Evolutionary conservation across 2,888 invertebrate species (phyloP).

Genomic region (Spilarctia lutea): DNA sequence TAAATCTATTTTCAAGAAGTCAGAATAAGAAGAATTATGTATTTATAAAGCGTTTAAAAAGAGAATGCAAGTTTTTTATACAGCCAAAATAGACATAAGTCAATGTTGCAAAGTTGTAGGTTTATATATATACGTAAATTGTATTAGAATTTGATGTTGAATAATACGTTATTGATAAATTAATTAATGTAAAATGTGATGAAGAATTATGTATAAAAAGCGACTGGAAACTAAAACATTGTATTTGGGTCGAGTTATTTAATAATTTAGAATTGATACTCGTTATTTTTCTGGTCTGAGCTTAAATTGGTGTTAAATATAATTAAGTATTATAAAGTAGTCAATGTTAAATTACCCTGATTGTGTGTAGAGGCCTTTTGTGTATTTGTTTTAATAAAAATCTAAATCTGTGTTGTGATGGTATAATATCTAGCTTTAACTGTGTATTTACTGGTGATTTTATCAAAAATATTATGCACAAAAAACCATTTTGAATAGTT

Average conservation of each 20-base stretch:
- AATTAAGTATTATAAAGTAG: conserved; percentile 36
- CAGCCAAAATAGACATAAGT: conserved; percentile 15
- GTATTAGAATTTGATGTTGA: conserved; percentile 14
- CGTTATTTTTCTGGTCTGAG: conserved; percentile 40
- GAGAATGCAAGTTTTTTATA: neutral
- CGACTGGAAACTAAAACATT: conserved; percentile 28
- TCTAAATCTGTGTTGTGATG: conserved; percentile 74
- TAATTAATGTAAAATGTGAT: conserved; percentile 40
- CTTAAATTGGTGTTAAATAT: conserved; percentile 50
- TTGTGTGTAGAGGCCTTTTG: conserved; percentile 49
- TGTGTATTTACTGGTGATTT: conserved; percentile 47
- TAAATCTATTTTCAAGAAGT: neutral
- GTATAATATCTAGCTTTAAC: conserved; percentile 66
- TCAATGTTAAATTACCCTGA: conserved; percentile 45
- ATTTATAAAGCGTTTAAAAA: neutral
- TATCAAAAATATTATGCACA: conserved; percentile 35
- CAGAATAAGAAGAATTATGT: neutral
- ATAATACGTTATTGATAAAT: conserved; percentile 36
- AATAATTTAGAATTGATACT: conserved; percentile 16
- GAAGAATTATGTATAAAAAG: conserved; percentile 45
- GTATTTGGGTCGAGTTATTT: conserved; percentile 2
- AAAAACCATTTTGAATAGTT: conserved; percentile 19
- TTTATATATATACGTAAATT: neutral
- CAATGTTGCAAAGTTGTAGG: neutral
- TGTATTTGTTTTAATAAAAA: conserved; percentile 25